These are phyloP conservation scores for Lynx canadensis DNA, from an alignment of 2,113 vertebrate genomes.

Conservation along the genomic window DNA sequence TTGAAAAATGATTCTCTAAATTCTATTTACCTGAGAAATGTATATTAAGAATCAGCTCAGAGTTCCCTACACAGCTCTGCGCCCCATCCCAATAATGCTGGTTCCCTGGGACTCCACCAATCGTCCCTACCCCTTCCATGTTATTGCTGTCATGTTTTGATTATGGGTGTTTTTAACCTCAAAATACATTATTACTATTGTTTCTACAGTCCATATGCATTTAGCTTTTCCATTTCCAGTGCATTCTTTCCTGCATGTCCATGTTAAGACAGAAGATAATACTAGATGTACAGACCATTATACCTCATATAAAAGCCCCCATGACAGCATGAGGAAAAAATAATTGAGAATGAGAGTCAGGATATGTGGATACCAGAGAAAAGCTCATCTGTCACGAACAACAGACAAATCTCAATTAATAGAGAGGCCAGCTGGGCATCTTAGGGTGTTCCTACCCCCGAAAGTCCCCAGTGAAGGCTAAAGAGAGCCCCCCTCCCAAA, in stretches of 20 bases:
- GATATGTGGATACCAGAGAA: not conserved
- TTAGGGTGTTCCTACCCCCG: not conserved
- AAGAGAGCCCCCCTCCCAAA: not conserved
- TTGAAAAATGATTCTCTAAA: not conserved
- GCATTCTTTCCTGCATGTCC: not conserved
- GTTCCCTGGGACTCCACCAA: not conserved
- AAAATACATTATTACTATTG: not conserved
- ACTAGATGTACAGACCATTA: too few species aligned
- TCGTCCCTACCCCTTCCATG: fast-evolving
- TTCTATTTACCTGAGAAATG: not conserved
- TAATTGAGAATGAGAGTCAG: not conserved
- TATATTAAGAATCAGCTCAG: not conserved
- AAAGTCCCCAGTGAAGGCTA: not conserved
- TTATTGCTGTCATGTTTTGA: fast-evolving
- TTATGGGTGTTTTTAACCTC: too few species aligned
- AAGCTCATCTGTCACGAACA: not conserved
- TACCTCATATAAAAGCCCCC: not conserved
- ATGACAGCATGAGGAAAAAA: not conserved
- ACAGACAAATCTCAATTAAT: not conserved
- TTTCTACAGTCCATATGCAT: not conserved
- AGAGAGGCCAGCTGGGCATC: not conserved
- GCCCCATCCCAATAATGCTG: fast-evolving
- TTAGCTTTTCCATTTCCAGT: not conserved
- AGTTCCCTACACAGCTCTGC: not conserved
- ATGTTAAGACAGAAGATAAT: not conserved